These are phyloP conservation scores for Agraylea sexmaculata DNA, from an alignment of 1,140 invertebrate genomes.

Conservation along the genomic window DNA sequence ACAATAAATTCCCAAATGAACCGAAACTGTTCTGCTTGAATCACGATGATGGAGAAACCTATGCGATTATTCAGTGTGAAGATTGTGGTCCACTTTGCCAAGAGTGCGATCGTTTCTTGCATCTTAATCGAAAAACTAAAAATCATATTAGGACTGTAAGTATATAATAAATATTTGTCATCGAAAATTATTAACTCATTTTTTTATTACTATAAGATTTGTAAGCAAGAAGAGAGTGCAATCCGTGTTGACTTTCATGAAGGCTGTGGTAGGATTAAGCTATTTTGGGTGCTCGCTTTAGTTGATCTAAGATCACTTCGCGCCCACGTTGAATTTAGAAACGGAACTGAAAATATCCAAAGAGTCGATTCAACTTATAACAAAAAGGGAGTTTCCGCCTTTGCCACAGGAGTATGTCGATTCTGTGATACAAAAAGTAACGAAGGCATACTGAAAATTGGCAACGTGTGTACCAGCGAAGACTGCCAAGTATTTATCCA, in stretches of 20 bases:
- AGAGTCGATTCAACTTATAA: constrained; percentile 22
- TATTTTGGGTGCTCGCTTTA: constrained; percentile 88
- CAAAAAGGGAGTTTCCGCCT: constrained; percentile 9
- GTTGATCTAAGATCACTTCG: constrained; percentile 89
- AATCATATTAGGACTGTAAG: constrained; percentile 75
- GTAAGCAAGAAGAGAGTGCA: constrained; percentile 91
- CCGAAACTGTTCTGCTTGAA: constrained; percentile 69
- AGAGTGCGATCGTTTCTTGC: constrained; percentile 91
- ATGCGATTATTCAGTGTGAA: constrained; percentile 85
- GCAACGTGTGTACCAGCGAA: constrained; percentile 84
- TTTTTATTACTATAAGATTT: constrained; percentile 43
- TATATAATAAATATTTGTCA: not conserved
- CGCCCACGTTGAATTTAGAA: constrained; percentile 86
- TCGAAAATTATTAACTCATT: not conserved
- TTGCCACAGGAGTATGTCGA: constrained; percentile 67
- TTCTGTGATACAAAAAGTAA: constrained; percentile 83
- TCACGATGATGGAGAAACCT: constrained; percentile 92
- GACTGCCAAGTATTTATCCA: constrained; percentile 65
- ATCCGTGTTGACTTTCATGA: constrained; percentile 91
- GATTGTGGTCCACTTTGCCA: constrained; percentile 86
- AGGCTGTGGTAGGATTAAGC: constrained; percentile 86
- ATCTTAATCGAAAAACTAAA: constrained; percentile 79
- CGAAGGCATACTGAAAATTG: constrained; percentile 76
- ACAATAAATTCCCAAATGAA: constrained; percentile 14
- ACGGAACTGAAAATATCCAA: constrained; percentile 44